Base-by-base conservation (phyloP, 2,888 invertebrate species). In the Leuctra nigra region DNA sequence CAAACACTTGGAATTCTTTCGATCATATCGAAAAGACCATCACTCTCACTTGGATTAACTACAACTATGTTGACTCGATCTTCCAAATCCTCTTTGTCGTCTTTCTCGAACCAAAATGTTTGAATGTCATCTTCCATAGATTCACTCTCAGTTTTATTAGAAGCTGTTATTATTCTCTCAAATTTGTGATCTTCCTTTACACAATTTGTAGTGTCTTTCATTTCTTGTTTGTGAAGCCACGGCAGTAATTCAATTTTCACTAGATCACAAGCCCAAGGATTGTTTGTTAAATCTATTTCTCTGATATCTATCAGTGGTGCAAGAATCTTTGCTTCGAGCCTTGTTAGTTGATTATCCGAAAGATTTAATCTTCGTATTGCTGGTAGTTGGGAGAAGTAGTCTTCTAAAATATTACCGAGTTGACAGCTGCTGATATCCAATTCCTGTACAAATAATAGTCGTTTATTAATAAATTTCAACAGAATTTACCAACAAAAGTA, bases 361-460 rank as follows among this genome's bases (percentile, higher is more conserved):
- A 84, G 65, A 67, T 84, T 81, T 54, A 85, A 64, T 53, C 75
- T 73, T 52, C 72, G 72, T 20, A 85, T 66, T 61, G 77, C 77
- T 1, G 81, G 79, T 47, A 83, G 56, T 52, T 77, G 72, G 7
- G 68, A 72, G 59, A 84, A 80, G 7, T 78, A 64, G 46, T 76
- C 70, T 0, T 72, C 69, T 4, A 77, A 75, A 47, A 84, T 63
- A 13, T 76, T 72, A 63, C 77, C 77, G 50, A 84, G 77, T 58
- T 79, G 76, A 39, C 83, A 79, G 59, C 76, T 75, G 60, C 79
- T 78, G 33, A 85, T 67, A 65, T 79, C 79, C 1, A 85, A 69
- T 16, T 77, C 71, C 75, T 79, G 72, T 59, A 80, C 72, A 33
- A 53, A 38, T 41, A 57, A 9, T n/a, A n/a, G n/a, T n/a, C n/a